Evolutionary conservation across 1,140 invertebrate genomes (phyloP), one percentile per base, ranked within the genome.

Genomic region (Penaeus indicus): DNA sequence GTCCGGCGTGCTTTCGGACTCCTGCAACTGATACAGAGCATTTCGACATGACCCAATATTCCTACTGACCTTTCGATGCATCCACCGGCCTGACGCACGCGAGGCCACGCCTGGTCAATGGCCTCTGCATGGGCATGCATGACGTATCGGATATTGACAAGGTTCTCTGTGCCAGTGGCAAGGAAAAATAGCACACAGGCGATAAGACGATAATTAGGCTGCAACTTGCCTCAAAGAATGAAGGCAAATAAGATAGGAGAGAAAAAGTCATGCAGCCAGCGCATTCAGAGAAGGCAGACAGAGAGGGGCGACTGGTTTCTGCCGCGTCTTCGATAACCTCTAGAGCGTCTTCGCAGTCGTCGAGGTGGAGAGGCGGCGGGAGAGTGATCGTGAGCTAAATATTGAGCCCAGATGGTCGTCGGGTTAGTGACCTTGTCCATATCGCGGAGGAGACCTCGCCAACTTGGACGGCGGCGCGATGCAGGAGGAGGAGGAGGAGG

Each of bases 371-470:
- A 38, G 82, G 82, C 47, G 82, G 82, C 61, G 47, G 16, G 21
- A 64, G 82, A 47, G 64, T 84, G 82, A 69, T 84, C 82, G 64
- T 84, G 82, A 84, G 82, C 85, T 78, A 81, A 54, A 67, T 63
- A 80, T 86, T 47, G 85, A 63, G 77, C 54, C 85, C 85, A 86
- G 77, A 63, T 80, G 85, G 19, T 42, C 38, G 19, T 42, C 38
- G 85, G 85, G 85, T 86, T 79, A 81, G 77, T 86, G 85, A 86
- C 85, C 85, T 86, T 86, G 72, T 64, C 67, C 63, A 22, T 86
- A 86, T 64, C 77, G 79, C 61, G 19, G 64, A 63, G 78, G 77
- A 62, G 69, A 13, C 84, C 54, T 54, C 54, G 54, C 54, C 54
- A 54, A 54, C 54, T 54, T 54, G 54, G 54, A 54, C 54, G 54